Base-by-base conservation (phyloP, 92 coral and sea anemone species). In the Metridium senile region DNA sequence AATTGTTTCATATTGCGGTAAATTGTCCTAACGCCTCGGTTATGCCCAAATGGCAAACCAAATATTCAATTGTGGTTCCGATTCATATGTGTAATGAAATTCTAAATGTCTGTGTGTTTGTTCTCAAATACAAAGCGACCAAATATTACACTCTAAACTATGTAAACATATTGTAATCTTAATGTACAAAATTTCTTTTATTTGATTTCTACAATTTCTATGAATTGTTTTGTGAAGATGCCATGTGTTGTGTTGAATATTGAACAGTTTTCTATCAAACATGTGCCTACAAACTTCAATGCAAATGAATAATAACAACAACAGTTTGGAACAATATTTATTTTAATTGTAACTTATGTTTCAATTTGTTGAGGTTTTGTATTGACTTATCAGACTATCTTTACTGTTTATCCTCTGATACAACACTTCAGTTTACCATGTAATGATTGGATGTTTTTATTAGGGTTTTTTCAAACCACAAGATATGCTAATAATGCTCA, bases 11-110 rank as follows among this genome's bases (percentile, higher is more conserved):
- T 29, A 28, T 59, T 63, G 45, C 27, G 69, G 69, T 28, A 63
- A 30, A 16, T 17, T 13, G 17, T 8, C 11, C 20, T 63, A 10
- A 28, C 45, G 69, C 45, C 69, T 26, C 13, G 39, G 16, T 63
- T n/a, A 30, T 63, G 39, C 27, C 69, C 6, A 63, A 31, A 28
- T 63, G 69, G 45, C 45, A 63, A 63, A 63, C 69, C 69, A 63
- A 30, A 29, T 21, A 63, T 63, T 20, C 69, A 63, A 31, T 63
- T 63, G 69, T 31, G 69, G 69, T 63, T 29, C 69, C 16, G 11
- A 63, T 63, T 28, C 43, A 21, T 23, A 31, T 63, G 8, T 7
- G 27, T 1, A 59, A 59, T 21, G 17, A 8, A n/a, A n/a, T n/a
- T n/a, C n/a, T n/a, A n/a, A n/a, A 7, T 59, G 65, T 59, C 22